Percentiles rank a stretch among this genome's conserved stretches.
Evolutionary conservation across 37 sponge, comb jelly and placozoan species (phyloP).

Genomic region (Halichondria panicea): DNA sequence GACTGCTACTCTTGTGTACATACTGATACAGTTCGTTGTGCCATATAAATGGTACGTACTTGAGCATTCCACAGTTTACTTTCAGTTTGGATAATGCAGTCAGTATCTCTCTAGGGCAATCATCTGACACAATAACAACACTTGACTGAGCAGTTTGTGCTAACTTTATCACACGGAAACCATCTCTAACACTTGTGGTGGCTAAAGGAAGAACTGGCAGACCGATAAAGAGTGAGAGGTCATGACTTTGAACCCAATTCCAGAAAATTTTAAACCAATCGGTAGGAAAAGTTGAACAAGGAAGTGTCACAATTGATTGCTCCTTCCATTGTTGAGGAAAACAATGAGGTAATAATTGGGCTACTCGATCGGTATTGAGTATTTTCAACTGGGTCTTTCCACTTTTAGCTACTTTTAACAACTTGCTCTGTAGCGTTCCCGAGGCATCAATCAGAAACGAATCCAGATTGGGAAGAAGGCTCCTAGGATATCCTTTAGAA

Average conservation of each 20-base stretch:
- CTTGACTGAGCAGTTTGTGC: not conserved
- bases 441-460: constrained; percentile 1
- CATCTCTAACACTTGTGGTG: not conserved
- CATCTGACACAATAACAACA: not conserved
- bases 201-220: constrained; percentile 21
- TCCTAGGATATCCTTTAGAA: not conserved
- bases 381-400: constrained; percentile 20
- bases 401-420: constrained; percentile 16
- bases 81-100: not conserved
- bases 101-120: not conserved
- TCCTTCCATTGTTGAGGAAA: constrained; percentile 2
- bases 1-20: constrained; percentile 2
- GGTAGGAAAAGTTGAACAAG: not conserved
- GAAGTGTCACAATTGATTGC: constrained; percentile 6
- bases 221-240: not conserved
- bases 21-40: constrained; percentile 7
- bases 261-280: constrained; percentile 37
- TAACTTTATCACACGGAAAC: constrained; percentile 11
- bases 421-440: constrained; percentile 2
- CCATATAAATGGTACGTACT: not conserved
- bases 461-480: constrained; percentile 10
- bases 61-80: not conserved
- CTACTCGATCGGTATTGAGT: not conserved
- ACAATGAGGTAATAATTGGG: not conserved
- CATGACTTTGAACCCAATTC: constrained; percentile 33